These are phyloP conservation scores for Falcunculus frontatus DNA, from an alignment of 2,113 vertebrate genomes.

Conservation along the genomic window DNA sequence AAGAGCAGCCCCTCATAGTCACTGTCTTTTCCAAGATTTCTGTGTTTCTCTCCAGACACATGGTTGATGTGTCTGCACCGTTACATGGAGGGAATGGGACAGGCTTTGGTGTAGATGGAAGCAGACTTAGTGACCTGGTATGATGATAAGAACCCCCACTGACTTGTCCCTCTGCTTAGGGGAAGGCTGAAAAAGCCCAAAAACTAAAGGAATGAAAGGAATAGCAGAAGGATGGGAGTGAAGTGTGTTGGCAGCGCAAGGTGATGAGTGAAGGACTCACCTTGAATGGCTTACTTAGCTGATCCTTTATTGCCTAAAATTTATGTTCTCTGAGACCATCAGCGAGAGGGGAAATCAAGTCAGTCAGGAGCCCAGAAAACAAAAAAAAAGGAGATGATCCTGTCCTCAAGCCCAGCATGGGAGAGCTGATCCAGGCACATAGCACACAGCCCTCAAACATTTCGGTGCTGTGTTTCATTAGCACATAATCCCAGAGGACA, in stretches of 20 bases:
- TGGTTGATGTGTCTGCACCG: not conserved
- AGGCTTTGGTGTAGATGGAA: not conserved
- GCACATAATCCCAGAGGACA: constrained; percentile 8
- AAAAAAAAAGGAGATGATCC: not conserved
- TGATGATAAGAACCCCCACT: not conserved
- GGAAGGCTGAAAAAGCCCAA: not conserved
- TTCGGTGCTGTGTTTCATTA: constrained; percentile 32
- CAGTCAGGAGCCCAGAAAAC: not conserved
- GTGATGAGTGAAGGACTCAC: constrained; percentile 26
- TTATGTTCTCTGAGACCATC: not conserved
- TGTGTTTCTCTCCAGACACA: not conserved
- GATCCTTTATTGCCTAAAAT: constrained; percentile 16
- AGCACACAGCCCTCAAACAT: not conserved
- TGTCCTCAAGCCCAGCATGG: constrained; percentile 22
- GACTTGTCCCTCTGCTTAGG: not conserved
- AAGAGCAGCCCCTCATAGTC: not conserved
- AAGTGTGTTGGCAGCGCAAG: not conserved
- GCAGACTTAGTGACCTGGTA: not conserved
- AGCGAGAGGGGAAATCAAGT: not conserved
- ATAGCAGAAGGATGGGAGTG: not conserved
- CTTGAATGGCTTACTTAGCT: not conserved
- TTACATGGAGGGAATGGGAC: not conserved
- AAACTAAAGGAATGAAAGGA: not conserved
- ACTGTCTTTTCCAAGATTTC: not conserved
- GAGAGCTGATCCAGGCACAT: not conserved